A percentile compares a stretch with the other conserved stretches of the same genome.
These are phyloP conservation scores for Tapirus indicus DNA, from an alignment of 2,797 vertebrate species.

Conservation along the genomic window DNA sequence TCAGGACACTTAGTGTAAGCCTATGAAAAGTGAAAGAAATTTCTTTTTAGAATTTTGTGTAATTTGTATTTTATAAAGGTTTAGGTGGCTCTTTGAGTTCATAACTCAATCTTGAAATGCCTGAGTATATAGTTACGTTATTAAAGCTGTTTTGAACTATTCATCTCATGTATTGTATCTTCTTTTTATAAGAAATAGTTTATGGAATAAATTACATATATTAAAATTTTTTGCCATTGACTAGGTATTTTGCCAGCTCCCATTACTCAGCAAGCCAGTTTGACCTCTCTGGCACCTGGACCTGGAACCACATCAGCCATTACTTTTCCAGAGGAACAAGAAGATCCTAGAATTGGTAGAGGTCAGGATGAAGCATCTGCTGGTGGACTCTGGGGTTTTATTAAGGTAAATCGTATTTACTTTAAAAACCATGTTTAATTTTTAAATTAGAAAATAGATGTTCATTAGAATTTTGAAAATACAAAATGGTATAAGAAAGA, in stretches of 20 bases:
- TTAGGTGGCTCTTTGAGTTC: constrained; percentile 8
- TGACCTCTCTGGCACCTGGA: constrained; percentile 84
- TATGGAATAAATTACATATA: constrained; percentile 55
- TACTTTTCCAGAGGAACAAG: constrained; percentile 96
- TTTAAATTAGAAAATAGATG: constrained; percentile 5
- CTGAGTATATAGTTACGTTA: background rate
- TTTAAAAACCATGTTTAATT: background rate
- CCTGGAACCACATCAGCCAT: constrained; percentile 92
- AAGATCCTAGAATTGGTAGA: constrained; percentile 90
- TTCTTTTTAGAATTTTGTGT: constrained; percentile 34
- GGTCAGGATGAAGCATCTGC: constrained; percentile 82
- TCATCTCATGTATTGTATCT: background rate
- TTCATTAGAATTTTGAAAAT: constrained; percentile 45
- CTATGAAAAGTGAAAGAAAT: background rate
- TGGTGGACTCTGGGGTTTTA: constrained; percentile 97
- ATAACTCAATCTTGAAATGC: constrained; percentile 16
- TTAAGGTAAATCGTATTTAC: constrained; percentile 91
- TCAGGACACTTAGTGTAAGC: background rate
- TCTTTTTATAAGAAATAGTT: constrained; percentile 55
- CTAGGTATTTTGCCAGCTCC: constrained; percentile 90
- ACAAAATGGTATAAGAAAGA: background rate
- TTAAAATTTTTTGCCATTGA: constrained; percentile 20
- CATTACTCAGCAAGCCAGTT: constrained; percentile 91
- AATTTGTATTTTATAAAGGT: constrained; percentile 28
- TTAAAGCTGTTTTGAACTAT: constrained; percentile 17